Percentiles rank a stretch among this genome's conserved stretches.
phyloP scores from a whole-genome alignment of 2,888 invertebrate genomes.

The Penaeus monodon region DNA sequence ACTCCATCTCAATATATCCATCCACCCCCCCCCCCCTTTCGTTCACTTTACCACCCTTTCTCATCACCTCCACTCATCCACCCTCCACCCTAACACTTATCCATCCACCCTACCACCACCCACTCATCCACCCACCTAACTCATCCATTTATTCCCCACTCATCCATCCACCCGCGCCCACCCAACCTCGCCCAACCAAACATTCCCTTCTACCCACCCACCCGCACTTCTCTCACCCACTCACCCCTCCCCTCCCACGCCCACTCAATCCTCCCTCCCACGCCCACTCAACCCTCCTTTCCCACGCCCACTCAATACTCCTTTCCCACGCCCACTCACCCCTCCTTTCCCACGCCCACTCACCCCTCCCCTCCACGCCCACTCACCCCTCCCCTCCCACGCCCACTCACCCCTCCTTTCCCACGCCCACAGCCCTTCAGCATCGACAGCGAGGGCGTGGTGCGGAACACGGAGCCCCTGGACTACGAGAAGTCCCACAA shows the following conservation, averaged over 20 bases:
- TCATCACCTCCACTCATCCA: neutral
- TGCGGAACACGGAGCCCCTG: conserved; percentile 92
- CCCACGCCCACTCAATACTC: neutral
- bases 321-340: neutral
- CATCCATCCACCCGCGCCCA: no score
- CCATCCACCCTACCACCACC: no score
- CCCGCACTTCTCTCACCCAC: neutral
- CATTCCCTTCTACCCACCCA: no score
- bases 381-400: neutral
- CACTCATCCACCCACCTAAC: neutral
- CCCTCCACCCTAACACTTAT: no score
- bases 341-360: neutral
- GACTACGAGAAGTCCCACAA: conserved; percentile 94
- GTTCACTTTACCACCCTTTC: neutral
- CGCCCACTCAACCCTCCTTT: neutral
- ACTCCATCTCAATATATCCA: no score
- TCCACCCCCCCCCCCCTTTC: neutral
- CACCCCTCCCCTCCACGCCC: neutral
- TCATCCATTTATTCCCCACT: no score
- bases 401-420: neutral
- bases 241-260: neutral
- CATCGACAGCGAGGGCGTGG: conserved; percentile 89
- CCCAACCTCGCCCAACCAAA: no score
- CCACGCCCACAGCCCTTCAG: conserved; percentile 77
- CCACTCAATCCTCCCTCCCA: neutral